These are phyloP conservation scores for Sebastolobus alascanus DNA, from an alignment of 2,797 vertebrate genomes.

Conservation along the genomic window DNA sequence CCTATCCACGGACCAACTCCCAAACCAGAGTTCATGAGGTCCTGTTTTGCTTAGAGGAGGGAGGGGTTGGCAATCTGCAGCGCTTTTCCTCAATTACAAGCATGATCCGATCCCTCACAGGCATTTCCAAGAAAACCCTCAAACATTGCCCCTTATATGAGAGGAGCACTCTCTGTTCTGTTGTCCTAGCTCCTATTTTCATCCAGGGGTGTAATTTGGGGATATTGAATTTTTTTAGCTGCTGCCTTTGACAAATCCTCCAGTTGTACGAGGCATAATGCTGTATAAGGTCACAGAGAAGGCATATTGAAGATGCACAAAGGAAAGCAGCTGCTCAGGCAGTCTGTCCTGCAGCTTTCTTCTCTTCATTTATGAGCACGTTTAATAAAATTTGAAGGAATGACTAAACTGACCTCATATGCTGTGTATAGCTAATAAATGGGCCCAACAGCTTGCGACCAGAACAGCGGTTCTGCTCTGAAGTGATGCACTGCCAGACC, in stretches of 20 bases:
- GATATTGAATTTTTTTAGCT: constrained; percentile 36
- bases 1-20: constrained; percentile 59
- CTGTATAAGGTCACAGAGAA: constrained; percentile 36
- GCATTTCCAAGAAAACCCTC: constrained; percentile 65
- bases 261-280: constrained; percentile 14
- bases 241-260: constrained; percentile 33
- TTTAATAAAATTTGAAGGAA: constrained; percentile 57
- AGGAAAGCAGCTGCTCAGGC: constrained; percentile 34
- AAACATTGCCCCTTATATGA: constrained; percentile 47
- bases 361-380: constrained; percentile 41
- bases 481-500: constrained; percentile 55
- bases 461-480: constrained; percentile 44
- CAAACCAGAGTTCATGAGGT: constrained; percentile 69
- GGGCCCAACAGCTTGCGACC: constrained; percentile 49
- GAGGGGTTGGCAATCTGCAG: constrained; percentile 58
- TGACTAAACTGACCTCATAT: constrained; percentile 54
- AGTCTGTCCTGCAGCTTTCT: constrained; percentile 7
- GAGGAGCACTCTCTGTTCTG: constrained; percentile 27
- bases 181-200: constrained; percentile 56
- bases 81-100: constrained; percentile 71
- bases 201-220: constrained; percentile 64
- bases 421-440: constrained; percentile 52
- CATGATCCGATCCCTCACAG: constrained; percentile 63
- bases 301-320: constrained; percentile 27
- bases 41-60: constrained; percentile 56